Evolutionary conservation across 1,140 invertebrate species (phyloP).

Genomic region (Zophobas atratus): DNA sequence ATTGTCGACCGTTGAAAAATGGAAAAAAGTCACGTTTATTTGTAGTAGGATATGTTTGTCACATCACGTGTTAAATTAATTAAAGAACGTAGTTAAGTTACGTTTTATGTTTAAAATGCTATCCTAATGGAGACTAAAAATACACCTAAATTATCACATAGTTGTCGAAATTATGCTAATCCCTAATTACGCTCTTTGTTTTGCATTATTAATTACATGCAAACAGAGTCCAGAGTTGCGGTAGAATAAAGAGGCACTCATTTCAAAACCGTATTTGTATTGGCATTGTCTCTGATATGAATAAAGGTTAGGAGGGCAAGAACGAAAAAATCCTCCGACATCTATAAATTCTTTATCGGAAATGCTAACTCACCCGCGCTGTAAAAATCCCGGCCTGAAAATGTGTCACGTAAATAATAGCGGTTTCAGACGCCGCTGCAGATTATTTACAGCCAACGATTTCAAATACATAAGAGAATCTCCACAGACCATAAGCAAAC

Average conservation of each 20-base stretch:
- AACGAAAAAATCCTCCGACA: constrained; percentile 29
- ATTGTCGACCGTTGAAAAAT: too few species aligned
- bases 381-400: constrained; percentile 46
- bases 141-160: too few species aligned
- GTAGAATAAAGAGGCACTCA: background rate
- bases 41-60: too few species aligned
- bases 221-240: too few species aligned
- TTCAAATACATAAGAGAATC: constrained; percentile 46
- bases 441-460: constrained; percentile 49
- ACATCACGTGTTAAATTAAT: too few species aligned
- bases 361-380: constrained; percentile 45
- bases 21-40: too few species aligned
- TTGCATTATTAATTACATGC: too few species aligned
- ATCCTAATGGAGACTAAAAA: too few species aligned
- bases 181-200: too few species aligned
- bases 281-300: constrained; percentile 30
- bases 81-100: too few species aligned
- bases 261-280: constrained; percentile 14
- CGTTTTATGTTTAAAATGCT: too few species aligned
- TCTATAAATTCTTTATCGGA: constrained; percentile 48
- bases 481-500: constrained; percentile 45
- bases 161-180: too few species aligned
- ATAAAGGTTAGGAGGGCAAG: constrained; percentile 3
- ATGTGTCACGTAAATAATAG: constrained; percentile 49
- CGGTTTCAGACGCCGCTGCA: constrained; percentile 48